These are phyloP conservation scores for Cephus sareptanus DNA, from an alignment of 2,888 invertebrate genomes.

Conservation along the genomic window DNA sequence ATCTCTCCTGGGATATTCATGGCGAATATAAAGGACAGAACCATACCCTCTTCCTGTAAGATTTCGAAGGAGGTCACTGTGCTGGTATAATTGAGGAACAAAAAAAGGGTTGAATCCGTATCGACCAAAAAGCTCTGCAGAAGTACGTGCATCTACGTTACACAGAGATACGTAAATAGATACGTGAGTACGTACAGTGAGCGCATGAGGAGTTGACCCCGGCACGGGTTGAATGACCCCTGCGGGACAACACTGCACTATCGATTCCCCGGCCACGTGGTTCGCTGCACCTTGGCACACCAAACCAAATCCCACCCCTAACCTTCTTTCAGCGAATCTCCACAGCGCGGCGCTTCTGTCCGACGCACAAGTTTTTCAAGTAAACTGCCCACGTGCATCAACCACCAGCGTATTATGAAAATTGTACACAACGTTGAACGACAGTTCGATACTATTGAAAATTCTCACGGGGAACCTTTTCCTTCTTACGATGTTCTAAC, in stretches of 20 bases:
- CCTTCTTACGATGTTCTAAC: not conserved
- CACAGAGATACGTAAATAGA: slow-evolving; percentile 4
- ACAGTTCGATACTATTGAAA: not conserved
- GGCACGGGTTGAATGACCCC: slow-evolving; percentile 59
- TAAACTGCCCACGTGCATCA: not conserved
- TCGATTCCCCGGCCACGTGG: slow-evolving; percentile 61
- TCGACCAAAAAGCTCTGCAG: not conserved
- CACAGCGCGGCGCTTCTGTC: not conserved
- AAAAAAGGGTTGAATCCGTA: slow-evolving; percentile 4
- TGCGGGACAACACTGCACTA: slow-evolving; percentile 63
- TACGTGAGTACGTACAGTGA: slow-evolving; percentile 20
- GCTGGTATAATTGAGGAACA: not conserved
- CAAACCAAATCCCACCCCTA: slow-evolving; percentile 44
- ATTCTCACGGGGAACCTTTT: not conserved
- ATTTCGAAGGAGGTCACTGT: not conserved
- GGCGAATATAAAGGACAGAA: no score
- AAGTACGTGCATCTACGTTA: not conserved
- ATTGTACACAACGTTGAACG: not conserved
- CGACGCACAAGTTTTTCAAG: not conserved
- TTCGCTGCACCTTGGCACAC: slow-evolving; percentile 56
- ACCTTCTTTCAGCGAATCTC: slow-evolving; percentile 12
- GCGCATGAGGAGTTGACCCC: slow-evolving; percentile 57
- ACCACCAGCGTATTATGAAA: not conserved
- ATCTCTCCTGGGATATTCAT: no score
- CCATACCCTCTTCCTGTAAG: not conserved